Base-by-base conservation (phyloP, 2,797 vertebrate genomes). In the Schizopygopsis malacanthus region DNA sequence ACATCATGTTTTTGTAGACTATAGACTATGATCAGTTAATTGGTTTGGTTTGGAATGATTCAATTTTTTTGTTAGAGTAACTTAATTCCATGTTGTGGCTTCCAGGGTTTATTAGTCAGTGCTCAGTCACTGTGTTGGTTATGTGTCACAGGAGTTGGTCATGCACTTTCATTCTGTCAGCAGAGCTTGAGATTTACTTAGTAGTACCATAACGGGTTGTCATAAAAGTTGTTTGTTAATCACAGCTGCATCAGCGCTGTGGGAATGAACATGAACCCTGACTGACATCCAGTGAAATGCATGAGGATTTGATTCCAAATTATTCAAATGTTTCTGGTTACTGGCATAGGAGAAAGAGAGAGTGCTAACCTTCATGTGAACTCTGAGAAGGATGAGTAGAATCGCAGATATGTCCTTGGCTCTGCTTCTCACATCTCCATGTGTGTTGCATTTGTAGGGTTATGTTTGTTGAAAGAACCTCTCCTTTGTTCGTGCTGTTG, bases 351-450 rank as follows among this genome's bases (percentile, higher is more conserved):
- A 73, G 63, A 63, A 72, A 39, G 56, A 37, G 25, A 39, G 50
- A 85, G 83, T 67, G n/a, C 61, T 90, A 89, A 90, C 89, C 90
- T 90, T 85, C 82, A 81, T 69, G 63, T 91, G 89, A 91, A 90
- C 90, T 87, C 83, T 12, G 37, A 84, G 85, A 87, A 77, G 75
- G 90, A 90, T 91, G 90, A 91, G 90, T 91, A 88, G 83, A 90
- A 89, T 87, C 88, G 82, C 89, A 91, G 89, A 90, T 89, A 89
- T 90, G 90, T 91, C 89, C 90, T 91, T 91, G 90, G 90, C 90
- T 88, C 71, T 70, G 33, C 16, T 84, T 52, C 78, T 50, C 86
- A 81, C 84, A 81, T 87, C 72, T 86, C 90, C 91, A 91, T 89
- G 87, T 91, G 91, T 85, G 87, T 91, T 89, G 84, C 77, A 91